These are phyloP conservation scores for Leptura quadrifasciata DNA, from an alignment of 2,888 invertebrate genomes.

Conservation along the genomic window DNA sequence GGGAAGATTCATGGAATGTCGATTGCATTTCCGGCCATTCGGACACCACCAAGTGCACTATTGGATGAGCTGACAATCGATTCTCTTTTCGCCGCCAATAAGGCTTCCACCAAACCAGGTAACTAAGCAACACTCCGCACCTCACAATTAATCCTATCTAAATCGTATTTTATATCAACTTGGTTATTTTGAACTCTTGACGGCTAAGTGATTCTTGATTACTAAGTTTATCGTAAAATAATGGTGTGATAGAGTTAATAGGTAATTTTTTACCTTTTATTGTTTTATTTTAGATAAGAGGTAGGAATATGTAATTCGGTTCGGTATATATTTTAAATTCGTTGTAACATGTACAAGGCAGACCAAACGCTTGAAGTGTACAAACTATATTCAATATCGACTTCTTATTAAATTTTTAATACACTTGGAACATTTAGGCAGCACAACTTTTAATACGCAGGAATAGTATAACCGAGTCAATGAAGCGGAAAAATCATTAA, in stretches of 20 bases:
- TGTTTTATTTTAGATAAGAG: slow-evolving; percentile 1
- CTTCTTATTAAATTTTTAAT: too few species aligned
- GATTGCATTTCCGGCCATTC: slow-evolving; percentile 66
- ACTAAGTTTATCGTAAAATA: slow-evolving; percentile 10
- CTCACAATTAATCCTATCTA: slow-evolving; percentile 36
- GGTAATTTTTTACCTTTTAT: slow-evolving; percentile 14
- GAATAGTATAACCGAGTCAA: too few species aligned
- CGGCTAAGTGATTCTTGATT: slow-evolving; percentile 20
- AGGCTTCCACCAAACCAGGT: slow-evolving; percentile 54
- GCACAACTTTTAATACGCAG: too few species aligned
- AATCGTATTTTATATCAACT: slow-evolving; percentile 17
- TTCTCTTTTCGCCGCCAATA: slow-evolving; percentile 53
- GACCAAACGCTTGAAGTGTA: too few species aligned
- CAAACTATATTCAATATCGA: too few species aligned
- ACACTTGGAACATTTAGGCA: too few species aligned
- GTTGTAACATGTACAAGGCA: background rate
- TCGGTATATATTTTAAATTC: background rate
- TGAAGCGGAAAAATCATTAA: too few species aligned
- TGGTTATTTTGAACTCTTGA: slow-evolving; percentile 16
- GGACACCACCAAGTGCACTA: slow-evolving; percentile 59
- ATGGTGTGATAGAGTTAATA: slow-evolving; percentile 11
- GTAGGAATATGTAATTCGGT: background rate
- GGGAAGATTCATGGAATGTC: slow-evolving; percentile 29
- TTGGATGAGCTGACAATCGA: slow-evolving; percentile 61
- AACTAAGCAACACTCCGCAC: slow-evolving; percentile 59